Conservation (phyloP, 2,113 vertebrate genomes). For the Serilophus lunatus region DNA sequence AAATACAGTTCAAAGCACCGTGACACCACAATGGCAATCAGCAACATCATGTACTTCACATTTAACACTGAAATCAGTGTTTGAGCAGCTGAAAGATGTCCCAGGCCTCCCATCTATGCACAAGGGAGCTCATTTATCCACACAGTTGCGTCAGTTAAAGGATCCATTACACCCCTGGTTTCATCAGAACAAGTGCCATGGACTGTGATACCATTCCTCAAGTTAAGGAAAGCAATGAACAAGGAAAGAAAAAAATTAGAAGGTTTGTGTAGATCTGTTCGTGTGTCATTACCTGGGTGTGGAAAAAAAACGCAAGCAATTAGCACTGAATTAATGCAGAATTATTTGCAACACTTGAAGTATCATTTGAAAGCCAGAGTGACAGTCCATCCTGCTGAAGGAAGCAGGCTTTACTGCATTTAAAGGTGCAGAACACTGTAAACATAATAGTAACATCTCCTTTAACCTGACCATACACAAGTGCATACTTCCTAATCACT, state of each 20-base stretch:
- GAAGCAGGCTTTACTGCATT: neutral
- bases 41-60: neutral
- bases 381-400: neutral
- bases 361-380: neutral
- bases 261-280: neutral
- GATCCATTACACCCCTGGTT: neutral
- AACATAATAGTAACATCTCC: neutral
- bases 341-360: neutral
- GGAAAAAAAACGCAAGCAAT: neutral
- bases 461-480: neutral
- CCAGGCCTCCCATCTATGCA: neutral
- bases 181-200: neutral
- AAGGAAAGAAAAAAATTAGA: neutral
- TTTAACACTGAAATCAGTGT: neutral
- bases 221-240: neutral
- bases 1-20: neutral
- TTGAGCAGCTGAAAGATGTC: neutral
- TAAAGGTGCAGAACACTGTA: neutral
- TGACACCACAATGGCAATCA: neutral
- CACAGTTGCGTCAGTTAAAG: neutral
- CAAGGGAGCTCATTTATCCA: neutral
- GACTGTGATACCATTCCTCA: neutral
- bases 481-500: neutral
- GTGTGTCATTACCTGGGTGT: fast-evolving
- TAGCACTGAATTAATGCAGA: neutral